phyloP scores from a whole-genome alignment of 2,113 vertebrate genomes.

The Sporophila hypoxantha region DNA sequence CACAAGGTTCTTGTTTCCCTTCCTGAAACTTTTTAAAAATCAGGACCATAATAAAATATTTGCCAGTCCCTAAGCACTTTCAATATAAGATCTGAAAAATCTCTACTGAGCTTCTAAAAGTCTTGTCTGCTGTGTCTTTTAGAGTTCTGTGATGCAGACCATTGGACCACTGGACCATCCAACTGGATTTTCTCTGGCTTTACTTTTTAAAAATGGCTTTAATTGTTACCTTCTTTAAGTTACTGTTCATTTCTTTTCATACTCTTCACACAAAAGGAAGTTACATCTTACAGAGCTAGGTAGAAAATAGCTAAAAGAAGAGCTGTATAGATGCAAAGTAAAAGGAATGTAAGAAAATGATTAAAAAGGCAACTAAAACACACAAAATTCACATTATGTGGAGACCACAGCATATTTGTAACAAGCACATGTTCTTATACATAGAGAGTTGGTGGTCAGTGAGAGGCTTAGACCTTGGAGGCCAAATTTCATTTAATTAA shows the following conservation, averaged over 20 bases:
- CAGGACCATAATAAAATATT: not conserved
- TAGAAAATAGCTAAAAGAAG: slow-evolving; percentile 59
- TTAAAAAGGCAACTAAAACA: slow-evolving; percentile 58
- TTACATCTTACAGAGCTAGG: slow-evolving; percentile 60
- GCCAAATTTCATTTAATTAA: slow-evolving; percentile 17
- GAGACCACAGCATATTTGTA: slow-evolving; percentile 34
- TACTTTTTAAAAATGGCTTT: slow-evolving; percentile 16
- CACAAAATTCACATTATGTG: slow-evolving; percentile 47
- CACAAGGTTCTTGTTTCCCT: not conserved
- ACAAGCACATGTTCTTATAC: slow-evolving; percentile 35
- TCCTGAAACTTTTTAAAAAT: slow-evolving; percentile 2
- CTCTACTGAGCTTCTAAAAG: not conserved
- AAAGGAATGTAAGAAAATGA: slow-evolving; percentile 62
- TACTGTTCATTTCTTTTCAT: slow-evolving; percentile 58
- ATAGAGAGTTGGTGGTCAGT: slow-evolving; percentile 28
- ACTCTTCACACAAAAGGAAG: slow-evolving; percentile 59
- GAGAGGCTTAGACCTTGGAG: slow-evolving; percentile 42
- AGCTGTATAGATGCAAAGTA: slow-evolving; percentile 59
- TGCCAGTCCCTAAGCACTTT: not conserved
- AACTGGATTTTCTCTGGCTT: not conserved
- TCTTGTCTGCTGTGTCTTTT: not conserved
- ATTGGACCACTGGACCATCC: slow-evolving; percentile 1
- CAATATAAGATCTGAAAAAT: not conserved
- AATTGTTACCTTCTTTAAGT: slow-evolving; percentile 55
- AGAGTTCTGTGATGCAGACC: not conserved